A percentile compares a stretch with the other conserved stretches of the same genome.
phyloP scores from a whole-genome alignment of 2,113 vertebrate genomes.

The Turdus rufiventris region DNA sequence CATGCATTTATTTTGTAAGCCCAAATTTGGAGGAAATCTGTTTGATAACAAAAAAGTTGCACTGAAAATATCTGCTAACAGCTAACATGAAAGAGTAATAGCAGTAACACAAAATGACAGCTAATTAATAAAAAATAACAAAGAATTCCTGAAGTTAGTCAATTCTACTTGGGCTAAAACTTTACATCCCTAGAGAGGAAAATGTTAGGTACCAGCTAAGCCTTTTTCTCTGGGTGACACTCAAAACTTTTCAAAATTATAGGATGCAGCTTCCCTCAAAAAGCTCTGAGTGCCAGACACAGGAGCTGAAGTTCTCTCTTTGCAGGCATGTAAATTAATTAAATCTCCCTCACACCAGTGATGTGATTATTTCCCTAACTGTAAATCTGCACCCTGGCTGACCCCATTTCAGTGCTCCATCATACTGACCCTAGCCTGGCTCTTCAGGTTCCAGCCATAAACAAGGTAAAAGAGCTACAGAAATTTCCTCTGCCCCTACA shows the following conservation, averaged over 20 bases:
- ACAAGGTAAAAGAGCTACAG: neutral
- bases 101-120: neutral
- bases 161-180: neutral
- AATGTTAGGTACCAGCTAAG: neutral
- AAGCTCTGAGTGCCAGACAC: neutral
- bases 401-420: neutral
- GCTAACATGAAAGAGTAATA: neutral
- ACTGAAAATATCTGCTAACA: neutral
- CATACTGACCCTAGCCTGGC: neutral
- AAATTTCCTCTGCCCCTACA: neutral
- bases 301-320: neutral
- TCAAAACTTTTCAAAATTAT: neutral
- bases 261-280: neutral
- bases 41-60: neutral
- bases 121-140: neutral
- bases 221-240: neutral
- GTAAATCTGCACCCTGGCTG: neutral
- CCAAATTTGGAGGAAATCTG: neutral
- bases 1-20: neutral
- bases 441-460: neutral
- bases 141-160: neutral
- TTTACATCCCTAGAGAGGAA: neutral
- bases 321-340: neutral
- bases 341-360: neutral
- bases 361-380: neutral